These are phyloP conservation scores for Falco novaeseelandiae DNA, from an alignment of 2,797 vertebrate species.

Conservation along the genomic window DNA sequence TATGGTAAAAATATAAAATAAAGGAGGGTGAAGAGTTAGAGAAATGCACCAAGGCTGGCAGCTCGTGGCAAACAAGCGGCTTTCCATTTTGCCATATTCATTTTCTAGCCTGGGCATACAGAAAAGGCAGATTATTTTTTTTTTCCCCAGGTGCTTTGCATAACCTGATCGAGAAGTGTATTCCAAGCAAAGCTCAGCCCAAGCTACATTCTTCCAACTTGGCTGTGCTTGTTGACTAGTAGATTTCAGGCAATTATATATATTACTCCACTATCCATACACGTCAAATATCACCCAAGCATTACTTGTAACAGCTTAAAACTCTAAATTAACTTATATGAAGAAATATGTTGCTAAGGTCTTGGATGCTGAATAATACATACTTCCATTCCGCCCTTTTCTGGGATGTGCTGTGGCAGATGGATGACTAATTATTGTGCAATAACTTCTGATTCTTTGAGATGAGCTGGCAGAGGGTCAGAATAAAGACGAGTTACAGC, in stretches of 20 bases:
- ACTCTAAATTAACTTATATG: not conserved
- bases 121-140: not conserved
- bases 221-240: not conserved
- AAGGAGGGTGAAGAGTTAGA: not conserved
- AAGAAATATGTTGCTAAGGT: not conserved
- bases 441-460: not conserved
- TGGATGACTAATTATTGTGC: not conserved
- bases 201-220: not conserved
- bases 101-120: fast-evolving
- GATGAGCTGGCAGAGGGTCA: not conserved
- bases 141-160: not conserved
- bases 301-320: not conserved
- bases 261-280: not conserved
- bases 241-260: not conserved
- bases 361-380: not conserved
- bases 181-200: not conserved
- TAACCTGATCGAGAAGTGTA: not conserved
- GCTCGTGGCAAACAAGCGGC: fast-evolving
- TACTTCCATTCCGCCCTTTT: not conserved
- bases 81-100: fast-evolving
- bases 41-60: fast-evolving
- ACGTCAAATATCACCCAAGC: not conserved
- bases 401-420: not conserved
- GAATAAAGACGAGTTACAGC: not conserved
- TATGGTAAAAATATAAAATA: not conserved